phyloP scores from a whole-genome alignment of 2,888 invertebrate genomes.

The Podabrus alpinus region DNA sequence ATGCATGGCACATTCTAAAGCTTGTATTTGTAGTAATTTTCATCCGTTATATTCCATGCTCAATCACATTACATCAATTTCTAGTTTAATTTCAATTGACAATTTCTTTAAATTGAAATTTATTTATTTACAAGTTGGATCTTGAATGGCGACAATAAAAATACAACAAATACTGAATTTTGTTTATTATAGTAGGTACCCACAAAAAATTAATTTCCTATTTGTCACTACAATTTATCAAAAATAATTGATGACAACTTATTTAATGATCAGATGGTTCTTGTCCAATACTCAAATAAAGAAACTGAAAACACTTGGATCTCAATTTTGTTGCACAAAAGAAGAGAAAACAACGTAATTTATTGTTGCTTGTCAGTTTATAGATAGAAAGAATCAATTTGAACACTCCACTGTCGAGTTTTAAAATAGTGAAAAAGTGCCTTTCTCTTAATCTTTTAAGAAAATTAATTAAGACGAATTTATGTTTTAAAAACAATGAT shows the following conservation, averaged over 20 bases:
- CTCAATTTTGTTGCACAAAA: constrained; percentile 33
- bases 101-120: neutral
- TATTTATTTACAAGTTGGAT: neutral
- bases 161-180: neutral
- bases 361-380: constrained; percentile 35
- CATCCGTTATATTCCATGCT: constrained; percentile 32
- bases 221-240: constrained; percentile 19
- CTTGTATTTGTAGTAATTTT: constrained; percentile 33
- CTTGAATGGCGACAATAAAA: neutral
- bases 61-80: constrained; percentile 37
- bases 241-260: constrained; percentile 35
- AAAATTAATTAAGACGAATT: neutral
- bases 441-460: neutral
- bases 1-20: constrained; percentile 40
- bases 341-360: constrained; percentile 38
- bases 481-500: neutral
- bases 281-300: constrained; percentile 27
- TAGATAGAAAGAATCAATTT: constrained; percentile 38
- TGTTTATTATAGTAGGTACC: neutral
- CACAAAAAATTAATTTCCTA: constrained; percentile 2
- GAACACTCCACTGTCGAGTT: constrained; percentile 9
- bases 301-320: constrained; percentile 22
- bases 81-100: neutral
- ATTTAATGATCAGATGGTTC: constrained; percentile 34
- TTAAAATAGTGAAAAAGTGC: neutral